A percentile compares a stretch with the other conserved stretches of the same genome.
phyloP scores from a whole-genome alignment of 2,888 invertebrate genomes.

The Ectemnius continuus region DNA sequence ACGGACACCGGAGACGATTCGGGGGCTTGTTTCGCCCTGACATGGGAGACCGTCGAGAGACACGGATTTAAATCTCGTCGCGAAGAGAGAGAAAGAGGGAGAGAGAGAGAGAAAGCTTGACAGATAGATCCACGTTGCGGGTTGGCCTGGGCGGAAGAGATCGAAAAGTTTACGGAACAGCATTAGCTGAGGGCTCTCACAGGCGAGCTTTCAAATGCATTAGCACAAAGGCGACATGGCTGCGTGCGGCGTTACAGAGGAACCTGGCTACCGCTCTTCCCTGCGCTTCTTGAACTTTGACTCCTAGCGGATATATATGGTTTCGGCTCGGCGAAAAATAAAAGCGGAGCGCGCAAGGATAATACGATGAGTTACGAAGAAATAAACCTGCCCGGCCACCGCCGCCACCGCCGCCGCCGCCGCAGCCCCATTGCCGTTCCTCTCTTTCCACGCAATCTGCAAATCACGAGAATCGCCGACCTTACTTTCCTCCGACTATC shows the following conservation, averaged over 20 bases:
- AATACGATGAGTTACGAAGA: slow-evolving; percentile 13
- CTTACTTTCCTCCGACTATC: slow-evolving; percentile 4
- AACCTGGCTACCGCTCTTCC: neutral
- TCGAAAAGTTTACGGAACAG: too few relatives aligned
- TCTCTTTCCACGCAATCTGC: neutral
- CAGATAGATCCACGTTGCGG: too few relatives aligned
- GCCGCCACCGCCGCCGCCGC: neutral
- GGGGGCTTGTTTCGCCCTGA: too few relatives aligned
- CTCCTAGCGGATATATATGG: too few relatives aligned
- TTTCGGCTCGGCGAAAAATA: neutral
- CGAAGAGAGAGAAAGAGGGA: too few relatives aligned
- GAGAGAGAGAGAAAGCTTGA: too few relatives aligned
- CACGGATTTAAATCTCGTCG: too few relatives aligned
- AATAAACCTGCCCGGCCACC: neutral
- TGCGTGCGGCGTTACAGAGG: slow-evolving; percentile 1
- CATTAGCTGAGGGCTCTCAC: too few relatives aligned
- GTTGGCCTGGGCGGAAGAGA: too few relatives aligned
- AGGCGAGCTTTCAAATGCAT: neutral
- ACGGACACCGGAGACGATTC: too few relatives aligned
- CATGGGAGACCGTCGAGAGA: too few relatives aligned
- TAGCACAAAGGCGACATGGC: slow-evolving; percentile 1
- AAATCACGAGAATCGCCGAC: slow-evolving; percentile 12
- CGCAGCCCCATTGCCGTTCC: too few relatives aligned
- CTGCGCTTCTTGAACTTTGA: slow-evolving; percentile 8
- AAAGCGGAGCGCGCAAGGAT: neutral